Base-by-base conservation (phyloP, 1,140 invertebrate species). In the Papilio dardanus region DNA sequence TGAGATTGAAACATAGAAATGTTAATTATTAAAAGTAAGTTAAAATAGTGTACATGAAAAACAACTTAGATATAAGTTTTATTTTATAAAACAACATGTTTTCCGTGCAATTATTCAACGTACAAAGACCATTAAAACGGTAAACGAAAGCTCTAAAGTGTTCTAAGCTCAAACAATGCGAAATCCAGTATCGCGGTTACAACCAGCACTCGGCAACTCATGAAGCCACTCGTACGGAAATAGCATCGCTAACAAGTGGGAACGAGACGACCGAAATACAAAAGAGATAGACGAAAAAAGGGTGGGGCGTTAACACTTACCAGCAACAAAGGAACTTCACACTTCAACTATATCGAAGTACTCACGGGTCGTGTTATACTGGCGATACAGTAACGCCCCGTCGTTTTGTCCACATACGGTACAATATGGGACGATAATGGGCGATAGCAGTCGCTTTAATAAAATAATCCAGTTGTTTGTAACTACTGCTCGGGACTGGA, bases 381-480 rank as follows among this genome's bases (percentile, higher is more conserved):
- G 81, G 86, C 28, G 79, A 84, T 77, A 79, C 69, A 81, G 84
- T 65, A 81, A 80, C 90, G 90, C 90, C 89, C 89, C 83, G 76
- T 76, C 80, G 80, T 80, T 83, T 83, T 81, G 83, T 86, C 81
- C 90, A 88, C 84, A 88, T 77, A 86, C 81, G 82, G 35, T 37
- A 37, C 35, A 83, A 87, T 90, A 90, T 91, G 84, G 81, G 80
- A 84, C 71, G 78, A 89, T 91, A 89, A 91, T 91, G 76, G 86
- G 83, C 82, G 83, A 83, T 86, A 83, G 68, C 71, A 77, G 80
- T 73, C 78, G 78, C 79, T 74, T 81, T 88, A 87, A 88, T 88
- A 84, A 88, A 88, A 89, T 91, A 89, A 91, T 89, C 89, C 90
- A 92, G 90, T 92, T 86, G 86, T 87, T 82, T 71, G 71, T 73